Conservation (phyloP, 2,888 invertebrate species). For the Cinara cedri region DNA sequence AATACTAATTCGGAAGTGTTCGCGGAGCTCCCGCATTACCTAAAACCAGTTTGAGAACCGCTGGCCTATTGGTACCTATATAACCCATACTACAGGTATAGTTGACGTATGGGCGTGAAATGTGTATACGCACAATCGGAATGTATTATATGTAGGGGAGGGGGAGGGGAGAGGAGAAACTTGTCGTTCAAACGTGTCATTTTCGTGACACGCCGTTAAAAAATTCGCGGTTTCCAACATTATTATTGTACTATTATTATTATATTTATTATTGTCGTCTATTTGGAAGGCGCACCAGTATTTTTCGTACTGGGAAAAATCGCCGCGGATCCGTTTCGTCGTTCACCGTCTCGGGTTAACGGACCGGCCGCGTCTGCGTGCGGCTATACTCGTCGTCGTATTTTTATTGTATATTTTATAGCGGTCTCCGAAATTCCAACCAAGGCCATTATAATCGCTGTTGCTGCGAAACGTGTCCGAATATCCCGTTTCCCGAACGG, state of each 20-base stretch:
- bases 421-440: constrained; percentile 41
- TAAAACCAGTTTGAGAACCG: no score
- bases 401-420: neutral
- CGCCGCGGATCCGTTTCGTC: constrained; percentile 1
- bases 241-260: constrained; percentile 29
- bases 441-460: constrained; percentile 32
- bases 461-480: constrained; percentile 29
- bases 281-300: neutral
- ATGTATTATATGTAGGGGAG: neutral
- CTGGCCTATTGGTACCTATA: no score
- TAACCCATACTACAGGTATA: no score
- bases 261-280: neutral
- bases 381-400: neutral
- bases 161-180: neutral
- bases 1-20: no score
- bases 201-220: constrained; percentile 35
- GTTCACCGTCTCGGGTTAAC: constrained; percentile 27
- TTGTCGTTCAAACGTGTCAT: constrained; percentile 38
- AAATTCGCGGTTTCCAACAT: constrained; percentile 33
- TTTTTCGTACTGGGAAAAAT: constrained; percentile 28
- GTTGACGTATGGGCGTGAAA: constrained; percentile 2
- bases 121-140: neutral
- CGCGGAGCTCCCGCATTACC: no score
- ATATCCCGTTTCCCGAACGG: neutral
- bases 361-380: neutral